These are phyloP conservation scores for Epinephelus cyanopodus DNA, from an alignment of 2,113 vertebrate genomes.

Conservation along the genomic window DNA sequence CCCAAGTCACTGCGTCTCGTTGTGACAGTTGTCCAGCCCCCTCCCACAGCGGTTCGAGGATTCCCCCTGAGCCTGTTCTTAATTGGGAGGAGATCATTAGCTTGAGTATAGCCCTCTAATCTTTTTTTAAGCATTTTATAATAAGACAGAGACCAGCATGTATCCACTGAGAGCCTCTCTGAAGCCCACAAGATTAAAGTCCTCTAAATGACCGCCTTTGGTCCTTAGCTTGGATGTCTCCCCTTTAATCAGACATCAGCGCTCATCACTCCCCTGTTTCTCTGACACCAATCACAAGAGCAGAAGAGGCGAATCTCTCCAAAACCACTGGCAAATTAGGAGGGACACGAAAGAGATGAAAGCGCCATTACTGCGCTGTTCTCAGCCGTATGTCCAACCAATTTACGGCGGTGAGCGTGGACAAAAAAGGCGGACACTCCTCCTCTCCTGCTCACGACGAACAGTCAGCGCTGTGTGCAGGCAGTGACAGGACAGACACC, in stretches of 20 bases:
- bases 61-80: conserved; percentile 62
- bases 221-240: conserved; percentile 52
- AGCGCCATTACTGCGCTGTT: conserved; percentile 59
- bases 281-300: conserved; percentile 47
- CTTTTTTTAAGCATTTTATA: conserved; percentile 76
- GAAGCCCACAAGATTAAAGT: conserved; percentile 72
- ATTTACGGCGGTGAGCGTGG: conserved; percentile 56
- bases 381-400: conserved; percentile 59
- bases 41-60: conserved; percentile 18
- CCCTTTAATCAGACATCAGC: conserved; percentile 64
- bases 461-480: conserved; percentile 48
- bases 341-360: conserved; percentile 64
- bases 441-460: conserved; percentile 21
- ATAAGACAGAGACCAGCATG: conserved; percentile 69
- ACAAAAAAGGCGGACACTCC: not conserved
- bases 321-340: conserved; percentile 71
- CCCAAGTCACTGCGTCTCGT: conserved; percentile 14
- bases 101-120: conserved; percentile 53
- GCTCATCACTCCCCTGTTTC: conserved; percentile 44
- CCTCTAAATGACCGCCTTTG: conserved; percentile 75
- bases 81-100: conserved; percentile 78
- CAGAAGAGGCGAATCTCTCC: not conserved
- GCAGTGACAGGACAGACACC: conserved; percentile 46
- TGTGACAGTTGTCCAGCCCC: conserved; percentile 35
- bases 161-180: conserved; percentile 58